Evolutionary conservation across 2,888 invertebrate species (phyloP).

Genomic region (Onthophagus sagittarius): DNA sequence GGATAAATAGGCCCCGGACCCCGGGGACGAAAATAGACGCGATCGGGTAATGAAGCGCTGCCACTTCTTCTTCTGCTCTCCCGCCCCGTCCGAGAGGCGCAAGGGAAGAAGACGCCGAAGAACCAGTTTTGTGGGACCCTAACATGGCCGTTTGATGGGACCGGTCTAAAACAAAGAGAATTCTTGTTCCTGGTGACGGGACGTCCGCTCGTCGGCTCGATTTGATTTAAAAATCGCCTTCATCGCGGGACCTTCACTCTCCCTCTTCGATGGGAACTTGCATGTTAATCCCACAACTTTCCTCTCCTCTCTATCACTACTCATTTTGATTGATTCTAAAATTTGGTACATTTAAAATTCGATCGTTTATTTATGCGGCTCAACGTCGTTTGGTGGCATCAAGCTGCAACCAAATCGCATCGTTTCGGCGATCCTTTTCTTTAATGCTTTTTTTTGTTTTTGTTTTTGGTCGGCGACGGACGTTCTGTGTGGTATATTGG

Average conservation of each 20-base stretch:
- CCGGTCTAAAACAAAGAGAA: slow-evolving; percentile 41
- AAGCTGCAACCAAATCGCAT: not conserved
- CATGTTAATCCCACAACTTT: not conserved
- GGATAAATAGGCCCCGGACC: slow-evolving; percentile 26
- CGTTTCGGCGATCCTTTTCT: not conserved
- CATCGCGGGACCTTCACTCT: not conserved
- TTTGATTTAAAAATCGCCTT: not conserved
- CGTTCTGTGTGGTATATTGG: not conserved
- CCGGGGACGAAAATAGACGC: not conserved
- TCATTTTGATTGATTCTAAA: no score
- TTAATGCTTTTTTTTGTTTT: not conserved
- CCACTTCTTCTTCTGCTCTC: slow-evolving; percentile 1
- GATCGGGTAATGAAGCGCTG: not conserved
- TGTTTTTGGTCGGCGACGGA: slow-evolving; percentile 10
- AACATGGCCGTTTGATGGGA: slow-evolving; percentile 41
- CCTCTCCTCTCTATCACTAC: no score
- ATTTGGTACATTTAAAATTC: not conserved
- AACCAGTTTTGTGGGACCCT: slow-evolving; percentile 41
- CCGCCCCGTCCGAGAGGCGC: not conserved
- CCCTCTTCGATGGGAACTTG: not conserved
- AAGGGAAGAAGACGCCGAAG: slow-evolving; percentile 20
- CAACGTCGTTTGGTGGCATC: not conserved
- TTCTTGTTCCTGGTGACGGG: slow-evolving; percentile 22
- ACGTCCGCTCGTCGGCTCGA: not conserved
- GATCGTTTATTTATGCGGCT: not conserved